phyloP scores from a whole-genome alignment of 1,140 invertebrate genomes.

The Cephus cinctus region DNA sequence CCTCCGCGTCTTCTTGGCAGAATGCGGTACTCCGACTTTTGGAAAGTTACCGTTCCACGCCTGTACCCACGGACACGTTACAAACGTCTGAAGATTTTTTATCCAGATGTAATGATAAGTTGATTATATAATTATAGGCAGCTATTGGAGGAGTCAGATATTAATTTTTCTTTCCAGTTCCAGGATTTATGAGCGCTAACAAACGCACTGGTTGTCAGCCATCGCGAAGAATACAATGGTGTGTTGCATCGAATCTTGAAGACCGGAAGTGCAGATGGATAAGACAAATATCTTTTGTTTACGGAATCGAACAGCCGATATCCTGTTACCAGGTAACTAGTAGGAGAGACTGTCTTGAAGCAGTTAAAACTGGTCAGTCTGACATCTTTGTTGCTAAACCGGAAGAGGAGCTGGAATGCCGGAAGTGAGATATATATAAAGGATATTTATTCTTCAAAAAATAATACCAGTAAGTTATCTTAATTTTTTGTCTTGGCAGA shows the following conservation, averaged over 20 bases:
- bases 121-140: too few relatives aligned
- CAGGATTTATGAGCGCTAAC: constrained; percentile 64
- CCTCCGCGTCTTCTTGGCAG: constrained; percentile 57
- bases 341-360: constrained; percentile 64
- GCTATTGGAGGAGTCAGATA: too few relatives aligned
- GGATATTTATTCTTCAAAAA: constrained; percentile 3
- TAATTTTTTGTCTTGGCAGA: constrained; percentile 39
- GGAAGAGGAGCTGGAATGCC: constrained; percentile 60
- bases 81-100: constrained; percentile 60
- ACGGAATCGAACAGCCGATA: constrained; percentile 72
- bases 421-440: constrained; percentile 40
- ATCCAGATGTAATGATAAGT: constrained; percentile 28
- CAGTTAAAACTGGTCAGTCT: constrained; percentile 58
- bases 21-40: constrained; percentile 58
- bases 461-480: constrained; percentile 1
- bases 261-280: constrained; percentile 75
- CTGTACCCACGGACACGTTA: constrained; percentile 44
- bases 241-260: constrained; percentile 61
- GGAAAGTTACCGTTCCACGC: constrained; percentile 49
- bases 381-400: constrained; percentile 67
- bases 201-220: constrained; percentile 65
- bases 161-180: constrained; percentile 47
- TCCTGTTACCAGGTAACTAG: constrained; percentile 62
- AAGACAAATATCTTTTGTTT: constrained; percentile 66
- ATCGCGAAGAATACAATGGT: constrained; percentile 57